Percentiles rank a stretch among this genome's conserved stretches.
Evolutionary conservation across 2,113 vertebrate species (phyloP).

Genomic region (Arizona elegans): DNA sequence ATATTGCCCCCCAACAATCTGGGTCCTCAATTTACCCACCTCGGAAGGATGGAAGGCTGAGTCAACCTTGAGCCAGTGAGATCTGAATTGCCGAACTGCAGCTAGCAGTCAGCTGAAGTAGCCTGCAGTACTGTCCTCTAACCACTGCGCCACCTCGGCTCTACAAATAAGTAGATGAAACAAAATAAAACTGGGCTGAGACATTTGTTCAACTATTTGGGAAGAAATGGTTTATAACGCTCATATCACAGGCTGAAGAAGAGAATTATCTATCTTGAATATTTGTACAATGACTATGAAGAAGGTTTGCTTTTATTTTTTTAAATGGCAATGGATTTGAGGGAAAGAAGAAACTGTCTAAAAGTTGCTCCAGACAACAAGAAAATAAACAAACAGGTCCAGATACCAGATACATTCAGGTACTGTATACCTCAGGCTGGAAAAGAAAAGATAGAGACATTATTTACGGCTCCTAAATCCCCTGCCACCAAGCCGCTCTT

Average conservation of each 20-base stretch:
- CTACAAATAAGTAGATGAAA: not conserved
- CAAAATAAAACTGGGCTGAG: not conserved
- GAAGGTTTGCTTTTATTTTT: not conserved
- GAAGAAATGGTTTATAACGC: not conserved
- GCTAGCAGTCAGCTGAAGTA: too few relatives aligned
- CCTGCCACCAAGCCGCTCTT: not conserved
- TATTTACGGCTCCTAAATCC: not conserved
- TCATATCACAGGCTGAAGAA: not conserved
- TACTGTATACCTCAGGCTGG: not conserved
- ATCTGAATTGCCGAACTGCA: too few relatives aligned
- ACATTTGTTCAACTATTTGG: not conserved
- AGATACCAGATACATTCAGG: not conserved
- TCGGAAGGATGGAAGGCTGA: too few relatives aligned
- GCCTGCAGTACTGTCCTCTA: too few relatives aligned
- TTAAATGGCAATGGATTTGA: not conserved
- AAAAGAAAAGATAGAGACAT: not conserved
- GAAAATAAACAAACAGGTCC: not conserved
- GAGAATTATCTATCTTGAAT: not conserved
- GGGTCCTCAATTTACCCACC: too few relatives aligned
- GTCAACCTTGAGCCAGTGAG: too few relatives aligned
- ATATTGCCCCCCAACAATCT: too few relatives aligned
- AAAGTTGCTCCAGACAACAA: not conserved
- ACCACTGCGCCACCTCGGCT: too few relatives aligned
- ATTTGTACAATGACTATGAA: not conserved
- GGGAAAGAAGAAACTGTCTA: not conserved